Base-by-base conservation (phyloP, 2,797 vertebrate species). In the Salarias fasciatus region DNA sequence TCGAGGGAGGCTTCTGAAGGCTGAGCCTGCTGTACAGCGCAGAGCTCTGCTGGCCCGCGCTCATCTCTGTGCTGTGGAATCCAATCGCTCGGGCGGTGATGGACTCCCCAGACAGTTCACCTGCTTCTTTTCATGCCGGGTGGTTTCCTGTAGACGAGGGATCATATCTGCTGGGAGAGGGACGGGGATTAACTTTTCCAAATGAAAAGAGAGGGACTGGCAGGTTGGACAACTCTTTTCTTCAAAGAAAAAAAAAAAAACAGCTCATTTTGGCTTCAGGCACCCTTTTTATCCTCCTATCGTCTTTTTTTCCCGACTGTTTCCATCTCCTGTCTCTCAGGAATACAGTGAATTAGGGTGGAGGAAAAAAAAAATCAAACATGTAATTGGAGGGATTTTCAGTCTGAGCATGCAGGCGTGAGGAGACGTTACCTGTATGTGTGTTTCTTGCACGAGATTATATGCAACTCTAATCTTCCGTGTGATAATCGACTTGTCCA, bases 111-210 rank as follows among this genome's bases (percentile, higher is more conserved):
- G 77, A 85, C 68, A 40, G 83, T 85, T 91, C 91, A 84, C 83
- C 84, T 69, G 74, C 30, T 54, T 91, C 94, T 90, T 91, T 92
- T 91, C 87, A 92, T 84, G 89, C 86, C 12, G 33, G 67, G 54
- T 83, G 83, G 80, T 75, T 85, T 90, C 70, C 78, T 83, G 84
- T 15, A 82, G 77, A 86, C 61, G 46, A 38, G 59, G 83, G 81
- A 86, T 90, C 83, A 86, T 82, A 85, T 90, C 81, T 84, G 78
- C 75, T 13, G 72, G 79, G 76, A 76, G 77, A 71, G 51, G 72
- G 67, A 75, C 15, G 44, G 69, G 90, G 86, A 91, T 84, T 89
- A 88, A 90, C 89, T 87, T 84, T 80, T 84, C 42, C 50, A 57
- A 86, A 91, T 85, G 83, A 88, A 90, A 90, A 91, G 85, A 87